A percentile compares a stretch with the other conserved stretches of the same genome.
These are phyloP conservation scores for Aeoliscus strigatus DNA, from an alignment of 2,797 vertebrate genomes.

Conservation along the genomic window DNA sequence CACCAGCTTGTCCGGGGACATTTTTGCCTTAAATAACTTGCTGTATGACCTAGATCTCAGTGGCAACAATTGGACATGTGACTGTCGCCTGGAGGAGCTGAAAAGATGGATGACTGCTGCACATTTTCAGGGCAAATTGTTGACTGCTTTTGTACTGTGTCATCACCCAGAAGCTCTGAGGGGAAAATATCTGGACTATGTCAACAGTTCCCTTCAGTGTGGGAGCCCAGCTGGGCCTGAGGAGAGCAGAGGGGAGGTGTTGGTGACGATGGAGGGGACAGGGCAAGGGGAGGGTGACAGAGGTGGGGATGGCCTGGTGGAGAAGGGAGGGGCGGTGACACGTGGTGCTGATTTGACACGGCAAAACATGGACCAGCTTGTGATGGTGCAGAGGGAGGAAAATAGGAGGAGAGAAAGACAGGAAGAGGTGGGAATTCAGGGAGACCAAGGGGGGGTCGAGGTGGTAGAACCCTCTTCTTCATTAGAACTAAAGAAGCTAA, in stretches of 20 bases:
- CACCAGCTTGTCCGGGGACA: conserved; percentile 77
- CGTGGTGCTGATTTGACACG: conserved; percentile 2
- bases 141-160: conserved; percentile 87
- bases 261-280: conserved; percentile 32
- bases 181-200: conserved; percentile 88
- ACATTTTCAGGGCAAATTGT: conserved; percentile 83
- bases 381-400: conserved; percentile 21
- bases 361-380: background rate
- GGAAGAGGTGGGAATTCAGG: conserved; percentile 45
- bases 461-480: conserved; percentile 23
- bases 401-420: conserved; percentile 30
- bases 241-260: conserved; percentile 53
- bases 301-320: conserved; percentile 18
- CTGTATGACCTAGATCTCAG: conserved; percentile 87
- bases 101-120: conserved; percentile 84
- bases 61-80: conserved; percentile 91
- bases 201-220: conserved; percentile 76
- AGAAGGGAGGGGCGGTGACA: conserved; percentile 4
- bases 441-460: conserved; percentile 53
- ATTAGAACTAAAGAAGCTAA: conserved; percentile 44
- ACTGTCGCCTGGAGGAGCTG: conserved; percentile 83
- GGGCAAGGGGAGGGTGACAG: conserved; percentile 11
- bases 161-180: conserved; percentile 76
- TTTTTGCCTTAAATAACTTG: conserved; percentile 78
- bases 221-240: conserved; percentile 26